These are phyloP conservation scores for Bellardia pandia DNA, from an alignment of 2,888 invertebrate species.

Conservation along the genomic window DNA sequence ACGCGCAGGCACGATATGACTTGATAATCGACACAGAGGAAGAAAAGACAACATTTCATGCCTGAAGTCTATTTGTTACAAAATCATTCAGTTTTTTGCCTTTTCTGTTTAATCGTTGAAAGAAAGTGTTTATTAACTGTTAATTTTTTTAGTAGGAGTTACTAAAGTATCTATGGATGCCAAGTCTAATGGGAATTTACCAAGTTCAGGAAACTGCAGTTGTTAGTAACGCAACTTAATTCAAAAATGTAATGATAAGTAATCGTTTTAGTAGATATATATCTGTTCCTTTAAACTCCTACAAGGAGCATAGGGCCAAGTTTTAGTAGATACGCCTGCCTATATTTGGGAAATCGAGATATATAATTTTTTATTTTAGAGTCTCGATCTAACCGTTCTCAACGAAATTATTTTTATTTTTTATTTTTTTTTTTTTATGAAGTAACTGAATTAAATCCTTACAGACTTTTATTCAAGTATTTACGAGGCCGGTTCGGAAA, in stretches of 20 bases:
- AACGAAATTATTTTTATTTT: too few species aligned
- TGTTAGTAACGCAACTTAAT: not conserved
- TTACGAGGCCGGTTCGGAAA: too few species aligned
- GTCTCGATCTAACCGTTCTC: too few species aligned
- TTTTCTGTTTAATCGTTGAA: conserved; percentile 26
- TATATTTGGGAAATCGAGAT: not conserved
- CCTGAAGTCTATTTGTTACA: conserved; percentile 65
- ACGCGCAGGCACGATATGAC: not conserved
- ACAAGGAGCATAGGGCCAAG: too few species aligned
- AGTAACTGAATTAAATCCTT: too few species aligned
- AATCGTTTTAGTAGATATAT: not conserved
- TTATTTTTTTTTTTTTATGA: too few species aligned
- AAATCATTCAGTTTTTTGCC: conserved; percentile 43
- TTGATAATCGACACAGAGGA: not conserved
- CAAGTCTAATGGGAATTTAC: not conserved
- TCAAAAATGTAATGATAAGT: not conserved
- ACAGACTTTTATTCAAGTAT: too few species aligned
- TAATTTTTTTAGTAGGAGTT: conserved; percentile 56
- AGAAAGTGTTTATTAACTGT: conserved; percentile 62
- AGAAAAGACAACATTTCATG: conserved; percentile 58
- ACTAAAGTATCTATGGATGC: conserved; percentile 2
- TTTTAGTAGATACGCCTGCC: not conserved
- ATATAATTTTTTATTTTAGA: too few species aligned
- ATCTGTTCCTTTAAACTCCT: too few species aligned
- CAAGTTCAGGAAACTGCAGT: conserved; percentile 51